Evolutionary conservation across 2,797 vertebrate genomes (phyloP).

Genomic region (Anguilla anguilla): DNA sequence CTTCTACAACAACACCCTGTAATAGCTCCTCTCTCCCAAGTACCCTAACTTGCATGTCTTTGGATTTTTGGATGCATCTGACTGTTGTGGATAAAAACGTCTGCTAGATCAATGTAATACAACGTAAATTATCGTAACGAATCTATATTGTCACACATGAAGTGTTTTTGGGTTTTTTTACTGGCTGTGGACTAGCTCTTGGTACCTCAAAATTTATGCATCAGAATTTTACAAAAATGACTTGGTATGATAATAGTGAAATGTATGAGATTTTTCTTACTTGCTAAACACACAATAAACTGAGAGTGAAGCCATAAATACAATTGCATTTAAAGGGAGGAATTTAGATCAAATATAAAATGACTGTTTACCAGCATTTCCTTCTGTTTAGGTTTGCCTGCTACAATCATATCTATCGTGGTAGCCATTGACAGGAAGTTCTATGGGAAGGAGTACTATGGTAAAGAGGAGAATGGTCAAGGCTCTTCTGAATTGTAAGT

Average conservation of each 20-base stretch:
- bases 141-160: not conserved
- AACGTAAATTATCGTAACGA: too few species aligned
- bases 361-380: not conserved
- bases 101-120: too few species aligned
- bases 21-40: too few species aligned
- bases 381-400: conserved; percentile 81
- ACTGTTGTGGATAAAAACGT: too few species aligned
- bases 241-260: not conserved
- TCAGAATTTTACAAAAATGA: not conserved
- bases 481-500: conserved; percentile 88
- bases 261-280: not conserved
- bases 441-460: conserved; percentile 78
- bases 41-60: too few species aligned
- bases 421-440: conserved; percentile 75
- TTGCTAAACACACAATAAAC: not conserved
- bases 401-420: conserved; percentile 78
- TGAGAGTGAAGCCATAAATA: not conserved
- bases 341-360: not conserved
- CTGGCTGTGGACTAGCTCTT: not conserved
- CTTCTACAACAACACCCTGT: too few species aligned
- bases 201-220: not conserved
- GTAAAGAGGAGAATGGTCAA: conserved; percentile 59
- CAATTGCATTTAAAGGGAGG: not conserved
- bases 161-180: not conserved
- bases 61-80: too few species aligned